Evolutionary conservation across 2,888 invertebrate genomes (phyloP), one percentile per base, ranked within the genome.

Genomic region (Dromius quadrimaculatus): DNA sequence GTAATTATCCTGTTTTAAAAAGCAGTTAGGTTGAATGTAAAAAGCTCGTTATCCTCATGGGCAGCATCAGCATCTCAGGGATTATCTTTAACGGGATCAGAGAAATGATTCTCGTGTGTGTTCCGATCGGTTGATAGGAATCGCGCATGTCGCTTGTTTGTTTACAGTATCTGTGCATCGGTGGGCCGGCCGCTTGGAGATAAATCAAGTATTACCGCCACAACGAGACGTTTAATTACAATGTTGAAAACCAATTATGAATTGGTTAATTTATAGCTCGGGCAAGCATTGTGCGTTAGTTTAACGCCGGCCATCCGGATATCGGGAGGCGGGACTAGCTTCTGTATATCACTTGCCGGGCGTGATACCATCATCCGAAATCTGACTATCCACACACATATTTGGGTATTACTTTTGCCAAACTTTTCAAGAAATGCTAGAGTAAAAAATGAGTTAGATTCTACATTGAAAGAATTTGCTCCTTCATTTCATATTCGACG

Each of bases 221-320:
- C 75, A 74, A 74, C 73, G 74, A 76, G 78, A 77, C 76, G 76
- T 80, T 81, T 81, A 81, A 81, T 81, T 81, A 81, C 81, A 80
- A 79, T 78, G 77, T 79, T 79, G 81, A 81, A 81, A 81, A 80
- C 79, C 81, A 81, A 81, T 81, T 81, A 81, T 80, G 79, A 81
- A 79, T 78, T 79, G 75, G 75, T 76, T 79, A 79, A 81, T 81
- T 81, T 81, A 81, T 80, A 77, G 75, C 73, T 34, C 73, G 71
- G 74, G 74, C 74, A 73, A 61, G 68, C 68, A 69, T 69, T 69
- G 68, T 69, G 68, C 68, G 68, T 61, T 69, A 54, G 50, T 54
- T 54, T 11, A 73, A 71, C 74, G 73, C 71, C 64, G 72, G 70
- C 74, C 74, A 75, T 72, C 76, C 74, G 71, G 73, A 76, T 74